Evolutionary conservation across 2,888 invertebrate genomes (phyloP), one percentile per base, ranked within the genome.

Genomic region (Archips xylosteana): DNA sequence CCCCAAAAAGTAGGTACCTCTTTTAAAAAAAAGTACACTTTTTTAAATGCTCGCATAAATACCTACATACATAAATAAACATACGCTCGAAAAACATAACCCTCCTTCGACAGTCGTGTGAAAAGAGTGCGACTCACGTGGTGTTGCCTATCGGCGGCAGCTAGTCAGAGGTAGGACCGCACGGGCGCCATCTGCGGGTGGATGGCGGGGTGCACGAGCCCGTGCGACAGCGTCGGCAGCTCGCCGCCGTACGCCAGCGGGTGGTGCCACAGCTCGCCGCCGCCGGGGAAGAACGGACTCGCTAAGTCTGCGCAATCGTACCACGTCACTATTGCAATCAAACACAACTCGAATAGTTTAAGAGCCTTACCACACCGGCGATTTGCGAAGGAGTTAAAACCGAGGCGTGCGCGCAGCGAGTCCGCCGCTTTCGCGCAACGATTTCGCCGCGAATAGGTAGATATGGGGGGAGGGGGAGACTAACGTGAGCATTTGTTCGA

Each of bases 101-200:
- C 23, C 23, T 23, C 23, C 23, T 23, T 23, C 23, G 23, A 23
- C 23, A 0, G 23, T 23, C 23, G 0, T 23, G 23, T 23, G 23
- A 23, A 23, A 39, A 34, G 34, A 6, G 65, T 8, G 51, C 36
- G 8, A 95, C 96, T 89, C 93, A 96, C 95, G 96, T 95, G 92
- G 96, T 96, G 95, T 93, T 94, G 94, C 94, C 96, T 96, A 95
- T 97, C 96, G 96, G 96, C 96, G 95, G 97, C 96, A 97, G 97
- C 97, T 98, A 98, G 98, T 98, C 98, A 98, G 97, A 98, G 98
- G 96, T 98, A 98, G 95, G 98, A 98, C 95, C 98, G 97, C 94
- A 98, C 98, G 93, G 98, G 98, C 95, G 99, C 98, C 94, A 95
- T 94, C 97, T 99, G 99, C 94, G 98, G 98, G 95, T 98, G 98